Evolutionary conservation across 2,888 invertebrate genomes (phyloP).

Genomic region (Oscheius onirici): DNA sequence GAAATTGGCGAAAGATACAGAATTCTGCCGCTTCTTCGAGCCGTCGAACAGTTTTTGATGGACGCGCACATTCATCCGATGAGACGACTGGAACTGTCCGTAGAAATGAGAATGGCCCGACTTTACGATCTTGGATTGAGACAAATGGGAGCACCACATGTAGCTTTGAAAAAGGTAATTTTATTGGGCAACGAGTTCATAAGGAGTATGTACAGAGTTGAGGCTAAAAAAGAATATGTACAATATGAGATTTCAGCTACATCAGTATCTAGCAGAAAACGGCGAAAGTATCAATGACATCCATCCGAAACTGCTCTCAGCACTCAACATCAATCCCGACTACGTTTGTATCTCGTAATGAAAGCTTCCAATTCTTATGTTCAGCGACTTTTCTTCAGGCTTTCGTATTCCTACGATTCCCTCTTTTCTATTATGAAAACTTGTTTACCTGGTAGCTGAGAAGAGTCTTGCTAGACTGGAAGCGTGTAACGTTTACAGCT

Average conservation of each 20-base stretch:
- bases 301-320: constrained; percentile 50
- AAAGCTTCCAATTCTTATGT: neutral
- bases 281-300: constrained; percentile 51
- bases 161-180: constrained; percentile 23
- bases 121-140: constrained; percentile 32
- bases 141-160: constrained; percentile 33
- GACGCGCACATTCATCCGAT: constrained; percentile 56
- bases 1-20: constrained; percentile 45
- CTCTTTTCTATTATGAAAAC: neutral
- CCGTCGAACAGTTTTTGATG: constrained; percentile 55
- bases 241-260: constrained; percentile 28
- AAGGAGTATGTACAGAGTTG: neutral
- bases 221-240: neutral
- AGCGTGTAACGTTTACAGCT: constrained; percentile 58
- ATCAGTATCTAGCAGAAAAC: constrained; percentile 52
- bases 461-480: constrained; percentile 63
- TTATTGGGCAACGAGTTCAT: neutral
- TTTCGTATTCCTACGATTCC: constrained; percentile 11
- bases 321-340: constrained; percentile 28
- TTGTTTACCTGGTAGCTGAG: constrained; percentile 57
- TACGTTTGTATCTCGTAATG: constrained; percentile 32
- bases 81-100: constrained; percentile 27
- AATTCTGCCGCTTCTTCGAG: constrained; percentile 50
- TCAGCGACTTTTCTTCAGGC: neutral
- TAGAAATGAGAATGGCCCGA: constrained; percentile 33